A percentile compares a stretch with the other conserved stretches of the same genome.
phyloP scores from a whole-genome alignment of 2,888 invertebrate genomes.

The Acronicta aceris region DNA sequence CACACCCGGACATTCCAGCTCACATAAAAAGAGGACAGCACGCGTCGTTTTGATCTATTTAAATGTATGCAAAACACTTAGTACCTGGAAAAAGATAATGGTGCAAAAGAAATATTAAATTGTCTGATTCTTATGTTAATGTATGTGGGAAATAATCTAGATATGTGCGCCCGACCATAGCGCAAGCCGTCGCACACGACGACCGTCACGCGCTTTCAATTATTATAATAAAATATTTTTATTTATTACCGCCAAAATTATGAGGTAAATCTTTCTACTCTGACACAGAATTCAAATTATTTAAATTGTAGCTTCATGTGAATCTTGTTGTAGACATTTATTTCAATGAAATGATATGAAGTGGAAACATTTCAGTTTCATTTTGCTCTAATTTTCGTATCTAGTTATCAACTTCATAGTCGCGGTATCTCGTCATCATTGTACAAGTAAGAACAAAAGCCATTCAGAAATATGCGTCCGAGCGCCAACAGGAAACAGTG shows the following conservation, averaged over 20 bases:
- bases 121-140: constrained; percentile 82
- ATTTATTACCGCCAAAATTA: constrained; percentile 49
- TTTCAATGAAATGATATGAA: constrained; percentile 13
- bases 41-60: constrained; percentile 78
- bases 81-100: constrained; percentile 80
- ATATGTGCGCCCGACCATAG: constrained; percentile 63
- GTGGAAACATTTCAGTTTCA: constrained; percentile 38
- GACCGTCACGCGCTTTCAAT: constrained; percentile 68
- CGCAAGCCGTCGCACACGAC: constrained; percentile 68
- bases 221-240: constrained; percentile 64
- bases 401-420: constrained; percentile 62
- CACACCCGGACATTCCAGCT: constrained; percentile 61
- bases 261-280: constrained; percentile 6
- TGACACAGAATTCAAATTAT: constrained; percentile 32
- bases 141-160: constrained; percentile 79
- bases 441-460: constrained; percentile 86
- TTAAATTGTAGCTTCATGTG: constrained; percentile 30
- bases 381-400: constrained; percentile 60
- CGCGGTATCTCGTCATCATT: constrained; percentile 73
- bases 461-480: constrained; percentile 83
- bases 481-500: constrained; percentile 77
- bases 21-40: constrained; percentile 67
- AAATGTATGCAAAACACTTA: constrained; percentile 82
- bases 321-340: constrained; percentile 37
- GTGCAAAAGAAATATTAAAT: constrained; percentile 79